Conservation (phyloP, 2,113 vertebrate species). For the Saimiri boliviensis region DNA sequence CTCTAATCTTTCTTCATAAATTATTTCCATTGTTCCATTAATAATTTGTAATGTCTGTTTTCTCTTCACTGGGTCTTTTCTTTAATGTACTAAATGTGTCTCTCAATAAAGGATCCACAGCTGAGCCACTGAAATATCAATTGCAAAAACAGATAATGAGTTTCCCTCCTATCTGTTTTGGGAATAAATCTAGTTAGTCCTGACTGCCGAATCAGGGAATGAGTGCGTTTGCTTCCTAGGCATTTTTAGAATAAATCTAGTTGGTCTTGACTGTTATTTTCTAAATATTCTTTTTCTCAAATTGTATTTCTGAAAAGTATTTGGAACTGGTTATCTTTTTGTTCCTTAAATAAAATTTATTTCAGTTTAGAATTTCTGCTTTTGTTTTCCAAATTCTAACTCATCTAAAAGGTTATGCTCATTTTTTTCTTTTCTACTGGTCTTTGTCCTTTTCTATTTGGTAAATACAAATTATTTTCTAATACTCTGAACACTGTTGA, state of each 20-base stretch:
- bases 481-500: slow-evolving; percentile 48
- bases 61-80: neutral
- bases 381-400: slow-evolving; percentile 67
- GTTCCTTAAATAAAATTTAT: slow-evolving; percentile 68
- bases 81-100: slow-evolving; percentile 52
- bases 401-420: slow-evolving; percentile 54
- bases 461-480: slow-evolving; percentile 75
- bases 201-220: slow-evolving; percentile 50
- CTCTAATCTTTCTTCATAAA: slow-evolving; percentile 61
- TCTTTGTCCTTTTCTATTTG: slow-evolving; percentile 70
- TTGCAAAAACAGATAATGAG: slow-evolving; percentile 3
- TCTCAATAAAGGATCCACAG: slow-evolving; percentile 4
- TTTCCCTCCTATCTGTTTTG: slow-evolving; percentile 30
- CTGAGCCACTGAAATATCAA: slow-evolving; percentile 39
- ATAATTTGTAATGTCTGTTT: slow-evolving; percentile 56
- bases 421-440: slow-evolving; percentile 71
- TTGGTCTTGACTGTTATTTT: slow-evolving; percentile 69
- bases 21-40: slow-evolving; percentile 57
- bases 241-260: slow-evolving; percentile 53
- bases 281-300: slow-evolving; percentile 75
- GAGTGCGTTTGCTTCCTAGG: neutral
- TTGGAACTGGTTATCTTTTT: slow-evolving; percentile 54
- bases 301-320: slow-evolving; percentile 72
- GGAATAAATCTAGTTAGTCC: slow-evolving; percentile 62
- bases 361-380: slow-evolving; percentile 54